A percentile compares a stretch with the other conserved stretches of the same genome.
phyloP scores from a whole-genome alignment of 92 coral and sea anemone species.

The Palythoa grandiflora region DNA sequence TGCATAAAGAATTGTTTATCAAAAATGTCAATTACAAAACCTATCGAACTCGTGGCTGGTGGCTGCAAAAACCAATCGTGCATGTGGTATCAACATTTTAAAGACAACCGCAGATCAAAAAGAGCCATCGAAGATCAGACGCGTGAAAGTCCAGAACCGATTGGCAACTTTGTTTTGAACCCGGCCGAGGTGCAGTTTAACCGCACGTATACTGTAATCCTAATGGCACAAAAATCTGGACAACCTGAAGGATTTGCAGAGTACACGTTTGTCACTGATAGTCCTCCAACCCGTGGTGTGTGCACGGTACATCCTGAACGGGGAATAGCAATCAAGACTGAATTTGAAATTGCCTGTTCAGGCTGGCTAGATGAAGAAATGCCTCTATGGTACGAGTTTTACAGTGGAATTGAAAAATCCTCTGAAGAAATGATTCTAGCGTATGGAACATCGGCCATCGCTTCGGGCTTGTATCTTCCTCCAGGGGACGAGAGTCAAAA shows the following conservation, averaged over 20 bases:
- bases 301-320: conserved; percentile 17
- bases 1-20: conserved; percentile 23
- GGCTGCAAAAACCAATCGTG: conserved; percentile 44
- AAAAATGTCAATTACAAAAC: neutral
- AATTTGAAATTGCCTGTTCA: conserved; percentile 22
- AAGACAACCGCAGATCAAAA: neutral
- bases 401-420: conserved; percentile 15
- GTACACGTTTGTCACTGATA: conserved; percentile 32
- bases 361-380: conserved; percentile 25
- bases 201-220: conserved; percentile 18
- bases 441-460: conserved; percentile 17
- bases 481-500: conserved; percentile 30
- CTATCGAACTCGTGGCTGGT: conserved; percentile 16
- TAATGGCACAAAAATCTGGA: conserved; percentile 3
- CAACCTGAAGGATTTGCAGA: neutral
- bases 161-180: conserved; percentile 28
- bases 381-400: conserved; percentile 45
- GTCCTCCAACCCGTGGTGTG: conserved; percentile 5
- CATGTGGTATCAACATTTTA: conserved; percentile 1
- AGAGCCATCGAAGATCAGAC: neutral
- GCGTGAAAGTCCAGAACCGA: neutral
- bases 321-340: conserved; percentile 35
- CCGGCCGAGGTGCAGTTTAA: conserved; percentile 2
- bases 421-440: neutral
- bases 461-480: conserved; percentile 19